These are phyloP conservation scores for Lepus townsendii DNA, from an alignment of 2,797 vertebrate genomes.

Conservation along the genomic window DNA sequence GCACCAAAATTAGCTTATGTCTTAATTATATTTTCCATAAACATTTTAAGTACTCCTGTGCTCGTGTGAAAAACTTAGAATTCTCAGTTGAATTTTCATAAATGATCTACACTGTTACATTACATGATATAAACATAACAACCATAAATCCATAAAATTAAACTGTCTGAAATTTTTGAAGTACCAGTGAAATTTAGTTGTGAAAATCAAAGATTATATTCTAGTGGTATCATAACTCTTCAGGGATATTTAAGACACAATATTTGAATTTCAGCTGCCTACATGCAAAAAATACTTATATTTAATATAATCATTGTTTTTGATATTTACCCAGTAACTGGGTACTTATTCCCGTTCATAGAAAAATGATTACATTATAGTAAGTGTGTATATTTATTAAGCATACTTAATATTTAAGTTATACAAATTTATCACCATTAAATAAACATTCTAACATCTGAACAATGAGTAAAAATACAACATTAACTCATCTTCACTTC, in stretches of 20 bases:
- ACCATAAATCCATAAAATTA: background rate
- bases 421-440: background rate
- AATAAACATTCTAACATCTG: background rate
- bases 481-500: background rate
- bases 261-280: background rate
- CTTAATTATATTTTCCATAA: background rate
- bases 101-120: background rate
- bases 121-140: background rate
- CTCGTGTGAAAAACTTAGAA: background rate
- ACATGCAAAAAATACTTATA: too few relatives aligned
- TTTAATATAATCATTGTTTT: background rate
- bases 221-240: background rate
- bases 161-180: background rate
- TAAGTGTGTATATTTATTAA: conserved; percentile 9
- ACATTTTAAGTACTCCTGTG: background rate
- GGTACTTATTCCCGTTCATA: background rate
- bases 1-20: too few relatives aligned
- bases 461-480: background rate
- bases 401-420: background rate
- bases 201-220: background rate
- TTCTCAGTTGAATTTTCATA: background rate
- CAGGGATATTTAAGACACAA: background rate
- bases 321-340: background rate
- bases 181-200: conserved; percentile 25
- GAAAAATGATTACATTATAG: background rate